Evolutionary conservation across 1,140 invertebrate species (phyloP), one percentile per base, ranked within the genome.

Genomic region (Drosophila insularis): DNA sequence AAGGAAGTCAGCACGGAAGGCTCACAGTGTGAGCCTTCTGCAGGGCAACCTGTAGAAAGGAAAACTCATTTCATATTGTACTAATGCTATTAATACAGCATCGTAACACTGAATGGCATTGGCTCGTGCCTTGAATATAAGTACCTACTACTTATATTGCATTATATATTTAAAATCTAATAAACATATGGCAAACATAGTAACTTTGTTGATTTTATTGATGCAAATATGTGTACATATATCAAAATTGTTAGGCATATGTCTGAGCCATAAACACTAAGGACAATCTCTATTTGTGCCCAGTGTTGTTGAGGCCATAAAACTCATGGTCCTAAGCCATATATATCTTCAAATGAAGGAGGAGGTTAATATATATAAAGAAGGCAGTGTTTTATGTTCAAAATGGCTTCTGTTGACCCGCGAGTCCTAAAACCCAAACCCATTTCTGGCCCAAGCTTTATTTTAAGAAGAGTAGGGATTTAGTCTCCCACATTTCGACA

Each of bases 21-120:
- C 43, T 50, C 43, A 50, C 19, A 19, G 6, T 46, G 14, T 46
- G 27, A 27, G 17, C 17, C 14, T 17, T 46, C 14, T 8, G 5
- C 31, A 8, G 50, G 8, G 7, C 53, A 58, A 31, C 35, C 35
- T 35, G n/a, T 2, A 14, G 32, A 35, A 4, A 58, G 17, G 5
- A 23, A 14, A 46, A 23, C 23, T 13, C 27, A 53, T 54, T 55
- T 68, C 53, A 50, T 67, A 66, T 54, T 54, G 43, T 53, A 68
- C 40, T 81, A 85, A 86, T 87, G 40, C 37, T 71, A 72, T 82
- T 84, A 84, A 76, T 68, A 35, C 67, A 39, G n/a, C 43, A 63
- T 37, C 53, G 60, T 43, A 14, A 14, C 13, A 32, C 31, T 63
- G 10, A 50, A 50, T 27, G 27, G 27, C 27, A 5, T 5, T 27